A percentile compares a stretch with the other conserved stretches of the same genome.
These are phyloP conservation scores for Pelusios castaneus DNA, from an alignment of 2,113 vertebrate genomes.

Conservation along the genomic window DNA sequence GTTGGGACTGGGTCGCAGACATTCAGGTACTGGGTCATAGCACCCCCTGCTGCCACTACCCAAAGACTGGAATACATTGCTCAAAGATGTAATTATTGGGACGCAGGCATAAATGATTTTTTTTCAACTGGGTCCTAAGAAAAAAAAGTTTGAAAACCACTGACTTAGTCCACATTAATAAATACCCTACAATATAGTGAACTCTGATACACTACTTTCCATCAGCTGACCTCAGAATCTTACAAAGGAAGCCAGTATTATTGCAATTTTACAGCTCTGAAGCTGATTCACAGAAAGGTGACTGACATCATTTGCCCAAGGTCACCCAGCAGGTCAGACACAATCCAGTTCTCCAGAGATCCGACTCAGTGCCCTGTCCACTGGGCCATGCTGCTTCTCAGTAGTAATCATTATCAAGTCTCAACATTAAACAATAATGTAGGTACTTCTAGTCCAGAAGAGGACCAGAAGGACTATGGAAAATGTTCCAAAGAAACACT, in stretches of 20 bases:
- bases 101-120: too few species aligned
- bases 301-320: background rate
- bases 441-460: background rate
- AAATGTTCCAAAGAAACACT: background rate
- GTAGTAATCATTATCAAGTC: background rate
- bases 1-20: too few species aligned
- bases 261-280: too few species aligned
- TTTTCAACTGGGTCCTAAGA: too few species aligned
- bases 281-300: background rate
- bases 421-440: background rate
- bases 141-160: too few species aligned
- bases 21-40: too few species aligned
- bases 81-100: too few species aligned
- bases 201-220: background rate
- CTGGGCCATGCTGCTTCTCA: background rate
- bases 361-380: background rate
- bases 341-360: background rate
- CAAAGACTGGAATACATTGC: too few species aligned
- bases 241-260: background rate
- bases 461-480: background rate
- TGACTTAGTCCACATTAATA: background rate
- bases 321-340: background rate
- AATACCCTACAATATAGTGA: background rate
- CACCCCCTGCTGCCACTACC: too few species aligned
- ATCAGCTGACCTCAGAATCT: background rate